phyloP scores from a whole-genome alignment of 2,113 vertebrate genomes.

The Alosa alosa region DNA sequence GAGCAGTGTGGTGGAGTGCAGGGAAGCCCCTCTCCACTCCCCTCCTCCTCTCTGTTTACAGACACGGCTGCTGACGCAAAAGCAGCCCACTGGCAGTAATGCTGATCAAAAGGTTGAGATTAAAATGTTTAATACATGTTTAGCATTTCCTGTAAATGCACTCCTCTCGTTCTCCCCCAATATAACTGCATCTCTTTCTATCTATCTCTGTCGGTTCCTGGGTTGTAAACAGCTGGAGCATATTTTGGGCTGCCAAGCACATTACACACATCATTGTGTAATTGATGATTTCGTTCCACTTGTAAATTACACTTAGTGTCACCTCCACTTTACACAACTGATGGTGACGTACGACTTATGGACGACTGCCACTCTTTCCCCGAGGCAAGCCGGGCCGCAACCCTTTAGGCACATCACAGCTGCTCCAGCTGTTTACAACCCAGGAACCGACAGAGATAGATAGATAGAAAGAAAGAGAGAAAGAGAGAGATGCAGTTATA shows the following conservation, averaged over 20 bases:
- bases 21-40: background rate
- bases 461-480: background rate
- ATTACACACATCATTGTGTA: slow-evolving; percentile 49
- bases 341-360: background rate
- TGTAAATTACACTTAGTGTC: slow-evolving; percentile 55
- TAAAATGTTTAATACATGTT: too few relatives aligned
- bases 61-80: background rate
- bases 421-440: slow-evolving; percentile 15
- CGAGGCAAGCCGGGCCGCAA: slow-evolving; percentile 17
- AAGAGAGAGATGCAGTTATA: background rate
- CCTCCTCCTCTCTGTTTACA: background rate
- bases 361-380: too few relatives aligned
- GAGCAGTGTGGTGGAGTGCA: background rate
- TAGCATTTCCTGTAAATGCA: background rate
- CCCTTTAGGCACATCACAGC: background rate
- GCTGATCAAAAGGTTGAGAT: too few relatives aligned
- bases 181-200: background rate
- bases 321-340: slow-evolving; percentile 9
- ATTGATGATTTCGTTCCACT: slow-evolving; percentile 59
- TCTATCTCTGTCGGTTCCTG: background rate
- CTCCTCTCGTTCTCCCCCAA: background rate
- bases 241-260: slow-evolving; percentile 28
- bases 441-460: background rate
- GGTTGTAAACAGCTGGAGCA: slow-evolving; percentile 12
- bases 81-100: background rate